Base-by-base conservation (phyloP, 2,888 invertebrate genomes). In the Gibbula magus region DNA sequence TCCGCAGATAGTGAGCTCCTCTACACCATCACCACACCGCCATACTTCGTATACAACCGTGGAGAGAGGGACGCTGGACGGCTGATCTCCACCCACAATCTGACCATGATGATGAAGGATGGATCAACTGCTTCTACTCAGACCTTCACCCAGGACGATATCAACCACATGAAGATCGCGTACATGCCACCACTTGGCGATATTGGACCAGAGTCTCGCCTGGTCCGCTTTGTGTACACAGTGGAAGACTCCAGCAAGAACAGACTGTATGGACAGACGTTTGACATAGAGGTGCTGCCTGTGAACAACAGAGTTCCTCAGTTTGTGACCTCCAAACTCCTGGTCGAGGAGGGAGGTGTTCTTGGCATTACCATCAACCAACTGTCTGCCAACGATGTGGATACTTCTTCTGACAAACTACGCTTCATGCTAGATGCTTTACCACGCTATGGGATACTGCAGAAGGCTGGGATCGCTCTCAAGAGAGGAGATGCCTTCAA, bases 101-200 rank as follows among this genome's bases (percentile, higher is more conserved):
- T 88, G n/a, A 88, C 89, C 20, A 84, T 86, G 82, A 81, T 90
- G 29, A 81, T 79, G 51, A 92, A 92, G 79, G 86, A 86, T 52
- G 81, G 82, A 0, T 79, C 82, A 20, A 82, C 89, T 18, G 89
- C 91, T 16, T 79, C 87, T 22, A 85, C 91, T 29, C 75, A 81
- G n/a, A 86, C 86, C 1, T 93, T 93, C 81, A 92, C 89, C 20
- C 93, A 93, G 85, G 87, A 88, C 45, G 91, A 92, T 81, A 89
- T 93, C 25, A 91, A 92, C 83, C 89, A 92, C 81, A 86, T 88
- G 80, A 91, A 91, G 87, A 89, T 93, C 4, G 92, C 90, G 18
- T 93, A 92, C 83, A 89, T 93, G 84, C 93, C 93, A 0, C 92
- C 93, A 0, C 56, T 84, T 54, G 82, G 84, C 20, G 93, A 93